Evolutionary conservation across 1,140 invertebrate species (phyloP).

Genomic region (Brachionus calyciflorus): DNA sequence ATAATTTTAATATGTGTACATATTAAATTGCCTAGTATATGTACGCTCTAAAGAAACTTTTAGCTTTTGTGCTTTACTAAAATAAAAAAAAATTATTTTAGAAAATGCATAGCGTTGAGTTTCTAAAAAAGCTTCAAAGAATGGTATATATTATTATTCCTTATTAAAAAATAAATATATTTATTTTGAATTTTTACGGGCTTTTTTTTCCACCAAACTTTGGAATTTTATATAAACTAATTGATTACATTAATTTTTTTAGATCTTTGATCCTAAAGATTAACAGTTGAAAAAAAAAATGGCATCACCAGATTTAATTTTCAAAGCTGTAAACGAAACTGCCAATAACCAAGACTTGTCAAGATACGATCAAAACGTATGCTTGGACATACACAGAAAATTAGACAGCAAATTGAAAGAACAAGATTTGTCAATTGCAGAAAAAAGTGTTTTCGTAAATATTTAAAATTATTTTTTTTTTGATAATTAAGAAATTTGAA

Average conservation of each 20-base stretch:
- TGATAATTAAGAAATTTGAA: background rate
- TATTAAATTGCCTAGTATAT: no score
- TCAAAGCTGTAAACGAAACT: constrained; percentile 4
- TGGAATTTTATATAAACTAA: background rate
- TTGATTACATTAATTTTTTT: background rate
- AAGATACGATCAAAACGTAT: constrained; percentile 37
- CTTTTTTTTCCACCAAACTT: background rate
- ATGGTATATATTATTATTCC: no score
- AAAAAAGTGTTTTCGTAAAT: constrained; percentile 14
- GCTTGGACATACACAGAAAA: constrained; percentile 26
- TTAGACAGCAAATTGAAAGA: constrained; percentile 28
- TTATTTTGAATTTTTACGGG: background rate
- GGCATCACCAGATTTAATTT: constrained; percentile 27
- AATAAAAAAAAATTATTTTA: constrained; percentile 7
- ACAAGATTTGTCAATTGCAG: background rate
- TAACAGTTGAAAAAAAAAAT: no score
- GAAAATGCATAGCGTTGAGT: constrained; percentile 39
- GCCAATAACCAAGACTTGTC: constrained; percentile 31
- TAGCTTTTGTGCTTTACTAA: no score
- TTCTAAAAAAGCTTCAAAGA: constrained; percentile 3
- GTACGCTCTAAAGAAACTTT: constrained; percentile 23
- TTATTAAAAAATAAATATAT: no score
- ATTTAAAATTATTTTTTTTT: no score
- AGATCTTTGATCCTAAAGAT: background rate
- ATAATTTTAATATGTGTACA: background rate